Percentiles rank a stretch among this genome's conserved stretches.
Conservation (phyloP, 2,888 invertebrate genomes). For the Metellina segmentata region DNA sequence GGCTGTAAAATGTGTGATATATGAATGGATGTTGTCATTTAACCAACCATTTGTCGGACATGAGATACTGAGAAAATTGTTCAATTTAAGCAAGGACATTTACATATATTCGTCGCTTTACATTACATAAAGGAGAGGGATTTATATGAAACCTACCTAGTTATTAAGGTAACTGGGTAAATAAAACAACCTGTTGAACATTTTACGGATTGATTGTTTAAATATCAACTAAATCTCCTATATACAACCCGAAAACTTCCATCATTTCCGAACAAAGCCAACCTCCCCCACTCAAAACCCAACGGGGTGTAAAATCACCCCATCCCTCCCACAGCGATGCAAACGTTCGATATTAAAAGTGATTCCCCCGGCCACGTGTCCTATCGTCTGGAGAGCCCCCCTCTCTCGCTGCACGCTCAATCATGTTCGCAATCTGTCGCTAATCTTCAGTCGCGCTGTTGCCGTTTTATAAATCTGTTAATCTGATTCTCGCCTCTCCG, state of each 20-base stretch:
- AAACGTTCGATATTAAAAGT: constrained; percentile 60
- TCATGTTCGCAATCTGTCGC: constrained; percentile 68
- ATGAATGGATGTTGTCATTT: too few species aligned
- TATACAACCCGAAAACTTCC: neutral
- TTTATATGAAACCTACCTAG: too few species aligned
- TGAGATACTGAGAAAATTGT: too few species aligned
- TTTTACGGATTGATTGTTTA: too few species aligned
- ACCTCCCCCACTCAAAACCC: constrained; percentile 14
- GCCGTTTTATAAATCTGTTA: constrained; percentile 70
- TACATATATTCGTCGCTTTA: too few species aligned
- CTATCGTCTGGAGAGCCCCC: constrained; percentile 39
- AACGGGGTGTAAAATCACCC: constrained; percentile 44
- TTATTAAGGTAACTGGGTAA: too few species aligned
- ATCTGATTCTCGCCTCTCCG: constrained; percentile 43
- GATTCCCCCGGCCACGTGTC: constrained; percentile 60
- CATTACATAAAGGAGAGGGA: too few species aligned
- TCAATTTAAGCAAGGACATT: too few species aligned
- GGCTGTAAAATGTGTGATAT: too few species aligned
- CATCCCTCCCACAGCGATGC: constrained; percentile 36
- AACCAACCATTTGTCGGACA: too few species aligned
- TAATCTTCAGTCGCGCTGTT: constrained; percentile 62
- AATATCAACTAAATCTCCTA: too few species aligned
- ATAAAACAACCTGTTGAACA: too few species aligned
- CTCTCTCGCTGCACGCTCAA: constrained; percentile 29
- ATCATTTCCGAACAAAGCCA: neutral